Base-by-base conservation (phyloP, 2,797 vertebrate genomes). In the Liparis tanakae region DNA sequence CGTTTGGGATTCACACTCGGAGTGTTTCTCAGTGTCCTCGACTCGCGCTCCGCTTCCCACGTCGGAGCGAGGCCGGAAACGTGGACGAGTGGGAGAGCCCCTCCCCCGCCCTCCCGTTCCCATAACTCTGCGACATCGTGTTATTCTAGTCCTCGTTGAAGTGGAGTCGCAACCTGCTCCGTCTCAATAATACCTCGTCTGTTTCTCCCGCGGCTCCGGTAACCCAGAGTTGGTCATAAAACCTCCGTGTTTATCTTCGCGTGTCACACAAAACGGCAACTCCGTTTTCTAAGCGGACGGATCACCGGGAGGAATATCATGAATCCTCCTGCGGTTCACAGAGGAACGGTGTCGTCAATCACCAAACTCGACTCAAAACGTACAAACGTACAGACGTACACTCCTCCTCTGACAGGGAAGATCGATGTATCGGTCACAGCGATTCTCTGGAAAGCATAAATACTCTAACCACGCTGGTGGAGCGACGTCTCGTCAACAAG, bases 111-210 rank as follows among this genome's bases (percentile, higher is more conserved):
- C 70, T 50, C 44, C 56, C 69, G 68, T 89, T 91, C 88, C 89
- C 92, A 92, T 77, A 87, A 85, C 80, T 89, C 80, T 81, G 70
- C 81, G 82, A 88, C 85, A 90, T 89, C 53, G 85, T 92, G 88
- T 93, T 92, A 92, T 93, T 92, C 86, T 76, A 89, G 86, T 77
- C 70, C 64, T 14, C 56, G 75, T 65, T 85, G 53, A 70, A 92
- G 83, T 78, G 72, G 73, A 85, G 86, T 74, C 64, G 48, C 63
- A 87, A 90, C 85, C 82, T 69, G 22, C 64, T 83, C 76, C 81
- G 67, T 82, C 74, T 76, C 87, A 88, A 87, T 82, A 89, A 83
- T 76, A 80, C 78, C 71, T 84, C 7, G n/a, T 55, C 50, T 48
- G 59, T 73, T 59, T 81, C 84, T 87, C 83, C 86, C 77, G 81